A percentile compares a stretch with the other conserved stretches of the same genome.
Evolutionary conservation across 1,140 invertebrate species (phyloP).

Genomic region (Ceratina calcarata): DNA sequence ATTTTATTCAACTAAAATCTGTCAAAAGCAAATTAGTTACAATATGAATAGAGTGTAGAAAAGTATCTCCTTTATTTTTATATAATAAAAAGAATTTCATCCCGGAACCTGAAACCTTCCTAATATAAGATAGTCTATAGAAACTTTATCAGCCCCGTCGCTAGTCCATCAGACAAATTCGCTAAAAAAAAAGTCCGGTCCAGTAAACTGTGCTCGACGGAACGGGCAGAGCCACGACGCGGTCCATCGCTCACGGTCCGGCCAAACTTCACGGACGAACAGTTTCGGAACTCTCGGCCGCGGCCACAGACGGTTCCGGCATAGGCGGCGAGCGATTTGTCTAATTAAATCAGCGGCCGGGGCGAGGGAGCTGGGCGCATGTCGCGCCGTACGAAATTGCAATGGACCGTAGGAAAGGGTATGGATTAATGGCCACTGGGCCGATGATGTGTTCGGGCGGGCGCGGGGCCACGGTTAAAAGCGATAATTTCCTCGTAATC

Average conservation of each 20-base stretch:
- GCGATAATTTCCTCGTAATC: slow-evolving; percentile 73
- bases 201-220: too few species aligned
- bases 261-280: neutral
- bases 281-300: slow-evolving; percentile 2
- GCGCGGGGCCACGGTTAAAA: slow-evolving; percentile 61
- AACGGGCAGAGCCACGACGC: neutral
- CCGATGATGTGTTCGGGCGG: slow-evolving; percentile 53
- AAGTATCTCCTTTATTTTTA: too few species aligned
- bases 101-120: too few species aligned
- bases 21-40: too few species aligned
- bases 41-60: too few species aligned
- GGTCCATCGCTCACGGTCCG: neutral
- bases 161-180: too few species aligned
- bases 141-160: too few species aligned
- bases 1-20: too few species aligned
- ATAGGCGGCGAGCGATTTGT: slow-evolving; percentile 57
- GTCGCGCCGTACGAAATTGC: slow-evolving; percentile 56
- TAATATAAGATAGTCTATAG: too few species aligned
- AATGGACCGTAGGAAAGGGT: slow-evolving; percentile 53
- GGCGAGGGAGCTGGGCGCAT: neutral
- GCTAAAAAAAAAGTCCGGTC: too few species aligned
- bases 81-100: too few species aligned
- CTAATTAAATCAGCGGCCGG: slow-evolving; percentile 57
- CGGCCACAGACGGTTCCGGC: slow-evolving; percentile 26
- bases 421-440: slow-evolving; percentile 55